Percentiles rank a stretch among this genome's conserved stretches.
phyloP scores from a whole-genome alignment of 1,140 invertebrate genomes.

The Carposina sasakii region DNA sequence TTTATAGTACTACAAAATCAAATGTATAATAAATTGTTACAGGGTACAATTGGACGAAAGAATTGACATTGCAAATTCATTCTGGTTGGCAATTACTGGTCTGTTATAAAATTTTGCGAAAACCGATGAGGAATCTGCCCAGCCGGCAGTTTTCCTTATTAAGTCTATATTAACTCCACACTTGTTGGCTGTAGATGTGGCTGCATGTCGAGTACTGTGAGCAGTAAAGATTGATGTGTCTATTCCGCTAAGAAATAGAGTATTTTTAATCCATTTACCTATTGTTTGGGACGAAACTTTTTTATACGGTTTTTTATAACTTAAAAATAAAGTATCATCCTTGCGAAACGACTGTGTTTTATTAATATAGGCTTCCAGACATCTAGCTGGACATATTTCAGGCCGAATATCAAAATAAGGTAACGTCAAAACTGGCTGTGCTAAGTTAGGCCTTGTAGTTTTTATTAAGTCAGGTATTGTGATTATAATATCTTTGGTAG shows the following conservation, averaged over 20 bases:
- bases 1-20: no score
- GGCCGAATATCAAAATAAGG: constrained; percentile 6
- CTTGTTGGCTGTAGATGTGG: constrained; percentile 20
- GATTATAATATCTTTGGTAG: background rate
- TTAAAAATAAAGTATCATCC: background rate
- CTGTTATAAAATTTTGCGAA: constrained; percentile 28
- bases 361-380: constrained; percentile 3
- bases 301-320: constrained; percentile 1
- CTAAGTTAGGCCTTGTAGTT: constrained; percentile 3
- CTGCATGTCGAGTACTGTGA: constrained; percentile 26
- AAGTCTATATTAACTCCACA: constrained; percentile 18
- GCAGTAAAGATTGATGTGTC: constrained; percentile 21
- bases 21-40: no score
- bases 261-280: background rate
- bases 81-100: background rate
- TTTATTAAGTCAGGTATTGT: constrained; percentile 16
- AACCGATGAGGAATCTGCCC: constrained; percentile 15
- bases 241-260: background rate
- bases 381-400: background rate
- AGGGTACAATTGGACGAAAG: no score
- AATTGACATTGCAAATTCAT: no score
- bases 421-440: constrained; percentile 10
- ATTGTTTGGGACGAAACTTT: background rate
- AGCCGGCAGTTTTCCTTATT: constrained; percentile 25
- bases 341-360: constrained; percentile 1